phyloP scores from a whole-genome alignment of 2,113 vertebrate species.

The Pituophis catenifer region DNA sequence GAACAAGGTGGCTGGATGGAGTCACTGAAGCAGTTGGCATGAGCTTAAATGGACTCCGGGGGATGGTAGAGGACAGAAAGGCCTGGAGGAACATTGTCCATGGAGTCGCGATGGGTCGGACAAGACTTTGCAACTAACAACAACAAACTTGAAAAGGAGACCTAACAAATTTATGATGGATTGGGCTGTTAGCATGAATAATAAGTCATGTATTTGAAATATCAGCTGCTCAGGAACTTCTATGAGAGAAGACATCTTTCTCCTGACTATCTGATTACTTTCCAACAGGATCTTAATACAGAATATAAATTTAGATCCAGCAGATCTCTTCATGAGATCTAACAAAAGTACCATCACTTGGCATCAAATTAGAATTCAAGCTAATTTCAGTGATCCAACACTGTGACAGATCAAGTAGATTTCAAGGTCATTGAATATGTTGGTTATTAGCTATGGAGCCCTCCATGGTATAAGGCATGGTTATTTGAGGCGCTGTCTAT shows the following conservation, averaged over 20 bases:
- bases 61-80: no score
- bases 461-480: background rate
- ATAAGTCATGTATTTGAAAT: background rate
- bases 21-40: no score
- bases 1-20: no score
- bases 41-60: no score
- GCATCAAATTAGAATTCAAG: background rate
- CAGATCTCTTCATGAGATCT: background rate
- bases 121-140: no score
- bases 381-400: background rate
- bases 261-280: background rate
- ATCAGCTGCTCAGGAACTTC: background rate
- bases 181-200: background rate
- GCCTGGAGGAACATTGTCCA: no score
- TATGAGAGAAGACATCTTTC: background rate
- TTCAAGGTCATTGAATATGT: background rate
- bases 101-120: no score
- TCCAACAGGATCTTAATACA: background rate
- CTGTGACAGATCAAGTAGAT: background rate
- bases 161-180: background rate
- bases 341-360: background rate
- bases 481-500: background rate
- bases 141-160: background rate
- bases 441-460: background rate
- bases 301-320: background rate